These are phyloP conservation scores for Salvelinus sp. DNA, from an alignment of 2,113 vertebrate genomes.

Conservation along the genomic window DNA sequence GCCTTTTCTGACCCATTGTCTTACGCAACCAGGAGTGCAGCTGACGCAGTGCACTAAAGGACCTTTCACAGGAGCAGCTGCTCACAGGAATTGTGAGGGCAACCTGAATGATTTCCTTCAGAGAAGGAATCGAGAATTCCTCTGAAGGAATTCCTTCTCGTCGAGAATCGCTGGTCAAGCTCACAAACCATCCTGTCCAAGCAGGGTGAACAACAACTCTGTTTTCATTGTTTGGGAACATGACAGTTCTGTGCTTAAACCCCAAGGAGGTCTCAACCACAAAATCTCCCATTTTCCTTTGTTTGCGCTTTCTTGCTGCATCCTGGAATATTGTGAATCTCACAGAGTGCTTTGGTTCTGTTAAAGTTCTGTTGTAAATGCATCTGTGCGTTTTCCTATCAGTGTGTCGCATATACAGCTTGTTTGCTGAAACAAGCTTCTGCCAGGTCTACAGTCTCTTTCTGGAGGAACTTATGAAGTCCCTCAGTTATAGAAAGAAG, in stretches of 20 bases:
- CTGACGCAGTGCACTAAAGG: no score
- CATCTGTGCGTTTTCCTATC: conserved; percentile 24
- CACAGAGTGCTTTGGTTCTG: conserved; percentile 29
- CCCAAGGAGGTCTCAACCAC: conserved; percentile 17
- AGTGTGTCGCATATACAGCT: conserved; percentile 23
- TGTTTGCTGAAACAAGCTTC: conserved; percentile 4
- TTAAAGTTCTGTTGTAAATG: conserved; percentile 33
- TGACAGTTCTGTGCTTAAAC: conserved; percentile 13
- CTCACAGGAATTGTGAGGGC: conserved; percentile 11
- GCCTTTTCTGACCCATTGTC: no score
- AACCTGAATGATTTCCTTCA: conserved; percentile 30
- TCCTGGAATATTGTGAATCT: conserved; percentile 20
- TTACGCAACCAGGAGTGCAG: no score
- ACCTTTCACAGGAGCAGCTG: no score
- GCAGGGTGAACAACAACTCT: conserved; percentile 18
- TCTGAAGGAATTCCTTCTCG: no score
- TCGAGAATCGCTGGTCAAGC: conserved; percentile 19
- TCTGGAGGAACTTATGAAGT: conserved; percentile 27
- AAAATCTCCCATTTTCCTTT: conserved; percentile 20
- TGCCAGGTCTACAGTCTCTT: conserved; percentile 32
- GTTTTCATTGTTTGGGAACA: conserved; percentile 18
- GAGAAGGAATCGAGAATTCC: no score
- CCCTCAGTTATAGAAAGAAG: conserved; percentile 27
- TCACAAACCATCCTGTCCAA: conserved; percentile 29
- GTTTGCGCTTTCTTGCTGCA: conserved; percentile 24